These are phyloP conservation scores for Merodon equestris DNA, from an alignment of 2,888 invertebrate genomes.

Conservation along the genomic window DNA sequence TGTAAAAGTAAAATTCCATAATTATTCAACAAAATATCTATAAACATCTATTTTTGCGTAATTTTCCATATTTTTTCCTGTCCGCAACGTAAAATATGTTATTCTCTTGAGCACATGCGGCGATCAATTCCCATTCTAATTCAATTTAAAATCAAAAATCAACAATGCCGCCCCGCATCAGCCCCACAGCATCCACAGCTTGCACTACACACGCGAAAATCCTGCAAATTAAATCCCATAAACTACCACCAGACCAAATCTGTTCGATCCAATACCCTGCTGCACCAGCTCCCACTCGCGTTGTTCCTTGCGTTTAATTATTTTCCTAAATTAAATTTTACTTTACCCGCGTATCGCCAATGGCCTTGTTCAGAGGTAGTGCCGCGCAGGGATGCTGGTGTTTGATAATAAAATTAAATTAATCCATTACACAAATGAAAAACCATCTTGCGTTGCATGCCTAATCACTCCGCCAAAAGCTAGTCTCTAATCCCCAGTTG, in stretches of 20 bases:
- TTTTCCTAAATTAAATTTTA: neutral
- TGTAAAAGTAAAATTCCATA: no score
- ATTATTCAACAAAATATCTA: no score
- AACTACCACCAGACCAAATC: neutral
- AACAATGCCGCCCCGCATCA: no score
- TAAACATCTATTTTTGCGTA: no score
- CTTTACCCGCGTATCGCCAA: neutral
- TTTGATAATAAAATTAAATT: slow-evolving; percentile 51
- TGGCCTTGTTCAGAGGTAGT: neutral
- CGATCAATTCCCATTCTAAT: no score
- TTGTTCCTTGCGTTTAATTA: neutral
- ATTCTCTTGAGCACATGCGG: no score
- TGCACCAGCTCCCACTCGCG: neutral
- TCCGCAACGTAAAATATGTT: no score
- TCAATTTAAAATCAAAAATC: no score
- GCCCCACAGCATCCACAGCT: no score
- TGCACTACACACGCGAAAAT: neutral
- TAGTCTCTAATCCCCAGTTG: neutral
- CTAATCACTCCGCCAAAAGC: slow-evolving; percentile 18
- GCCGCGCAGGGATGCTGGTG: neutral
- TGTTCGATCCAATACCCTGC: neutral
- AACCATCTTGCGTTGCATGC: neutral
- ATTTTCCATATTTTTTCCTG: no score
- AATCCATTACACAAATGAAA: slow-evolving; percentile 15
- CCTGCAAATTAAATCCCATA: slow-evolving; percentile 3